Percentiles rank a stretch among this genome's conserved stretches.
Conservation (phyloP, 2,797 vertebrate species). For the Cephalopachus bancanus region DNA sequence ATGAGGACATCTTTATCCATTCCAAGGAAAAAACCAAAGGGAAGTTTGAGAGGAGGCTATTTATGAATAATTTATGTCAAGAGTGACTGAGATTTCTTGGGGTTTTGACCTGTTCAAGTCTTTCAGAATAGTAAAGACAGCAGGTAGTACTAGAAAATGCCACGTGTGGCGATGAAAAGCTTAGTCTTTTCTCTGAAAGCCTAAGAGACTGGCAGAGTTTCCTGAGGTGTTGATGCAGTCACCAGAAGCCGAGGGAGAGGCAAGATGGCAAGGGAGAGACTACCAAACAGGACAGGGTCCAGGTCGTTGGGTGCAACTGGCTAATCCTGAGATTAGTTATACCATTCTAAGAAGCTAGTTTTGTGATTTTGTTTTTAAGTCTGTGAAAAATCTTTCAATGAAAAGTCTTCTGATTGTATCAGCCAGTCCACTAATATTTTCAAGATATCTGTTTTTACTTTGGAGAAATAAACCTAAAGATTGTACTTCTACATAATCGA, state of each 20-base stretch:
- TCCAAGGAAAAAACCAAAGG: neutral
- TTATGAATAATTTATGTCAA: slow-evolving; percentile 31
- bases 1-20: slow-evolving; percentile 26
- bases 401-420: neutral
- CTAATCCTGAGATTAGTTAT: neutral
- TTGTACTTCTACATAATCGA: neutral
- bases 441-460: neutral
- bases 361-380: slow-evolving; percentile 68
- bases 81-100: slow-evolving; percentile 7
- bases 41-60: slow-evolving; percentile 13
- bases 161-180: neutral
- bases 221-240: neutral
- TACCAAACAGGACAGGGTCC: neutral
- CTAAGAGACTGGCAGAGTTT: neutral
- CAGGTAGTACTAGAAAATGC: neutral
- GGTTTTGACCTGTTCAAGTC: neutral
- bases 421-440: neutral
- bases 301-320: neutral
- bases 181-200: neutral
- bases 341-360: slow-evolving; percentile 56
- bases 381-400: neutral
- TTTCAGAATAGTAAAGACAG: neutral
- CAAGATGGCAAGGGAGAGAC: neutral
- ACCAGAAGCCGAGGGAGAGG: neutral
- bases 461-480: neutral